Percentiles rank a stretch among this genome's conserved stretches.
These are phyloP conservation scores for Corvus moneduloides DNA, from an alignment of 2,113 vertebrate genomes.

Conservation along the genomic window DNA sequence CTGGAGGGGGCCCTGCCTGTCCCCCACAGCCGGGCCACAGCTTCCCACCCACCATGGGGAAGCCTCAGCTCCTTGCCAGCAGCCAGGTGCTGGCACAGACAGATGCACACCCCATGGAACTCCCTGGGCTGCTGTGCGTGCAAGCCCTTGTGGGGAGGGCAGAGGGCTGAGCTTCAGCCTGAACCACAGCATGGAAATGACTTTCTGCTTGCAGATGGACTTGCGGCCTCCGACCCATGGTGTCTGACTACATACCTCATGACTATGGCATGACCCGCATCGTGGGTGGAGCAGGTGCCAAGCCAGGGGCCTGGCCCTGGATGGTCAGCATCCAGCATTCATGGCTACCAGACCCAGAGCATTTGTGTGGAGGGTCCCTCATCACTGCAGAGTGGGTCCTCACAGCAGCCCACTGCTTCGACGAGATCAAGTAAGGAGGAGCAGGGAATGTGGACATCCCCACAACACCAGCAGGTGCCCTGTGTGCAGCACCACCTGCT, in stretches of 20 bases:
- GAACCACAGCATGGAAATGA: not conserved
- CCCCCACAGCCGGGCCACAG: not conserved
- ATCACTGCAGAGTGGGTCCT: constrained; percentile 24
- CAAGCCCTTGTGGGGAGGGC: not conserved
- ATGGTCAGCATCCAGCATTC: not conserved
- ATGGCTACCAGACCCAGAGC: accelerated
- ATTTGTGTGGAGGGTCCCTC: not conserved
- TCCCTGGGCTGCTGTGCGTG: not conserved
- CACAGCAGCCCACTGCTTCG: constrained; percentile 23
- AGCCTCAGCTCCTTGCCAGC: not conserved
- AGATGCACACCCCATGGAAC: accelerated
- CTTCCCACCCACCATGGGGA: not conserved
- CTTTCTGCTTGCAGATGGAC: not conserved
- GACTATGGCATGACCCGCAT: accelerated
- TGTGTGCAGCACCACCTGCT: accelerated
- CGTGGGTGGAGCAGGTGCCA: not conserved
- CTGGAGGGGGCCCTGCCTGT: not conserved
- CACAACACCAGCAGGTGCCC: no score
- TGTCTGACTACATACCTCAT: not conserved
- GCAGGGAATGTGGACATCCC: accelerated
- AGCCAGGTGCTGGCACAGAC: not conserved
- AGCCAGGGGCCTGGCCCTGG: constrained; percentile 9
- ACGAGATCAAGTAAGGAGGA: not conserved
- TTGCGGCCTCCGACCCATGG: not conserved
- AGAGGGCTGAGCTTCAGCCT: not conserved